Evolutionary conservation across 2,113 vertebrate species (phyloP).

Genomic region (Sturnira hondurensis): DNA sequence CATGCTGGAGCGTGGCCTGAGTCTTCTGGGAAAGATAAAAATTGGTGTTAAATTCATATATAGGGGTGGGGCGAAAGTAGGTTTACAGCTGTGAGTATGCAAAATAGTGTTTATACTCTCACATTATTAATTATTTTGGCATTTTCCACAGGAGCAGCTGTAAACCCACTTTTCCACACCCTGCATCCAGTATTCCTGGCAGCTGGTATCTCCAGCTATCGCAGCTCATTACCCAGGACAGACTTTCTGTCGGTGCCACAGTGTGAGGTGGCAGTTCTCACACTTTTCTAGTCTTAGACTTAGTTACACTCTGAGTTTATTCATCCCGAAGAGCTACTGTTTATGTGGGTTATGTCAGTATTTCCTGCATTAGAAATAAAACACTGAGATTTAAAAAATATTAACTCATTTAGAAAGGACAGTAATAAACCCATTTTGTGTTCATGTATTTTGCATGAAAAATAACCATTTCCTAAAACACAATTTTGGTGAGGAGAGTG

Average conservation of each 20-base stretch:
- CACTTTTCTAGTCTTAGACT: background rate
- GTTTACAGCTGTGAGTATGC: background rate
- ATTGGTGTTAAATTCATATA: background rate
- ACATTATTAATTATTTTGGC: background rate
- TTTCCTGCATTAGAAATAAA: background rate
- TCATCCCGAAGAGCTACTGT: background rate
- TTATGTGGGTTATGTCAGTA: background rate
- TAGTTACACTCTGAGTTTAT: background rate
- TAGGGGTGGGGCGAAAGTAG: background rate
- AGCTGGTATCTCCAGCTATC: fast-evolving
- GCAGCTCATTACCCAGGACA: background rate
- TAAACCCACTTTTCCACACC: background rate
- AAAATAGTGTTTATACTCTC: background rate
- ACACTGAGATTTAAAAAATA: background rate
- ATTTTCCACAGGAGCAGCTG: background rate
- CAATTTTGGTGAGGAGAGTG: background rate
- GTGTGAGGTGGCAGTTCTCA: fast-evolving
- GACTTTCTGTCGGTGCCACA: background rate
- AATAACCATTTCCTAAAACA: background rate
- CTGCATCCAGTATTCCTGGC: background rate
- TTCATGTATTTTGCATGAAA: background rate
- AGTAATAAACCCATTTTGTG: background rate
- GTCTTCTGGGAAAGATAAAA: background rate
- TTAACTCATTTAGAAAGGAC: background rate
- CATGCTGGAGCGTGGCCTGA: fast-evolving